Base-by-base conservation (phyloP, 2,888 invertebrate genomes). In the Clostera curtula region DNA sequence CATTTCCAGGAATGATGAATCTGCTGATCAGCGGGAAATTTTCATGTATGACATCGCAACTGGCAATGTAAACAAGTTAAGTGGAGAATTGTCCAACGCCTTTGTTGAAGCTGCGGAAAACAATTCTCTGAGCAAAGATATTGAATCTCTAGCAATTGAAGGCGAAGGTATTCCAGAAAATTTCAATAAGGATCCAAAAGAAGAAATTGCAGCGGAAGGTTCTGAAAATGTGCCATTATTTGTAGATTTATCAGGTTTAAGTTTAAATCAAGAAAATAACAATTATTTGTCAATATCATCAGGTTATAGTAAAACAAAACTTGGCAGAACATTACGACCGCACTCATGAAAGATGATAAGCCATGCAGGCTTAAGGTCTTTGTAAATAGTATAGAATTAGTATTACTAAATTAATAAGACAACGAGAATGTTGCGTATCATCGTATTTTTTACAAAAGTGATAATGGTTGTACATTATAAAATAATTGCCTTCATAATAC, bases 81-180 rank as follows among this genome's bases (percentile, higher is more conserved):
- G 88, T 42, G 94, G 95, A 1, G 93, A 93, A 54, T 79, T 95
- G 25, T 94, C 94, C 3, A 88, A 90, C 25, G 93, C 94, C 17
- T 95, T 95, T 51, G 93, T 94, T 2, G 91, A 92, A 57, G 94
- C 93, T 21, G 95, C 95, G 11, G 94, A 94, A 73, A 93, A 92
- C 44, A 95, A 95, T 68, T 89, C 93, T 5, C 74, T 86, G 23
- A 87, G 88, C 40, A 87, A 88, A 67, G 89, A 89, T 40, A 75
- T 88, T 37, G 88, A 88, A 49, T 83, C 86, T 43, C 71, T 87
- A 13, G 86, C 85, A 11, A 82, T 85, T 25, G 75, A 79, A 54
- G 85, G 85, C 27, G 80, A 85, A 36, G 85, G 86, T 19, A 65
- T 56, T 24, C 80, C 76, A 19, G 82, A 79, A 52, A 65, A 58